Evolutionary conservation across 2,113 vertebrate species (phyloP), one percentile per base, ranked within the genome.

Genomic region (Gorsachius goisagi): DNA sequence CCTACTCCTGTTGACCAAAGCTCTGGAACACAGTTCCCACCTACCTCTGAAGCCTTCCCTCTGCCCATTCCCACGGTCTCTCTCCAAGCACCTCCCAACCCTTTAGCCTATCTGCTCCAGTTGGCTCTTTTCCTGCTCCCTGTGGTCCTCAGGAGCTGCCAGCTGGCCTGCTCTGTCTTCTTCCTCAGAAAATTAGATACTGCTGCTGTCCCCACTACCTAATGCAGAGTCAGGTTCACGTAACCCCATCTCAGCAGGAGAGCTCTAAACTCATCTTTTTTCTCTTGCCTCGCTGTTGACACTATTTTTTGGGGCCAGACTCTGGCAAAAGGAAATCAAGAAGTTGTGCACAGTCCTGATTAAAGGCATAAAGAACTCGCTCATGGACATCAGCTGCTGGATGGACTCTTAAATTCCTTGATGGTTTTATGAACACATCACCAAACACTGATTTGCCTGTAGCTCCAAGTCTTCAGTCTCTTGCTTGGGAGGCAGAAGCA

Each of bases 1-100:
- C 35, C 30, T 71, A 15, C 41, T 90, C 71, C 30, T 0, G 0
- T 91, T 14, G 12, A 26, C 79, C 82, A 83, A 63, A 88, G 50
- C 23, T 92, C 66, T 86, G 67, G 86, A 84, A 92, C 44, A 50
- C 11, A 7, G 37, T 77, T 96, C 78, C 92, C 93, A 85, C 59
- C 88, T 94, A 90, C 72, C 71, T 80, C 93, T 49, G 60, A 76
- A 93, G 63, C 28, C 26, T 73, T 88, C 75, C 28, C 13, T 88
- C 90, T 94, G 88, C 78, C 90, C 88, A 86, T 96, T 97, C 96
- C 93, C 95, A 96, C 88, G 47, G 32, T 96, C 59, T 84, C 55
- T 80, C 82, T 95, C 93, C 90, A 96, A 96, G 75, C 63, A 86
- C 77, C 82, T 90, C 90, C 91, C 93, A 88, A 79, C 41, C 55